These are phyloP conservation scores for Exocentrus adspersus DNA, from an alignment of 2,888 invertebrate genomes.

Conservation along the genomic window DNA sequence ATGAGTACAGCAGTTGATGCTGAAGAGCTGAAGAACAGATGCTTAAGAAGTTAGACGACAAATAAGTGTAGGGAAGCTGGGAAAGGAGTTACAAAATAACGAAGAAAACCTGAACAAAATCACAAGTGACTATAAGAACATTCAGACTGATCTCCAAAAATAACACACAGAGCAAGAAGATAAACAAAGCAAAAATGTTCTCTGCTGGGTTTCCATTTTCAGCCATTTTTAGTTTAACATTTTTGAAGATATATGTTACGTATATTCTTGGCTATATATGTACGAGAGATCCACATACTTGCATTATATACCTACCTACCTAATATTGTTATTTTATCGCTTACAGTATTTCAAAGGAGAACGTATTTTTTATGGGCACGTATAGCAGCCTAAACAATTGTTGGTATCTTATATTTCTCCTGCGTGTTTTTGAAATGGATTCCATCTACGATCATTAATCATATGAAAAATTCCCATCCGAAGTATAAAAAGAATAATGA, in stretches of 20 bases:
- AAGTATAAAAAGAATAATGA: slow-evolving; percentile 6
- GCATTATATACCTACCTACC: not conserved
- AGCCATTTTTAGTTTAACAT: too few species aligned
- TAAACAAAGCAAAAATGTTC: too few species aligned
- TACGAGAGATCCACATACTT: not conserved
- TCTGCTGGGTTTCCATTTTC: too few species aligned
- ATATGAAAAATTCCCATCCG: not conserved
- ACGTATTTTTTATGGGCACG: not conserved
- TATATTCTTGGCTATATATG: not conserved
- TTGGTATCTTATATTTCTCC: not conserved
- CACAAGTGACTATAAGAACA: too few species aligned
- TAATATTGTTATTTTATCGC: slow-evolving; percentile 1
- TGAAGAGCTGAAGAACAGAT: too few species aligned
- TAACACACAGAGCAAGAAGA: too few species aligned
- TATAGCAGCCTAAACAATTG: slow-evolving; percentile 8
- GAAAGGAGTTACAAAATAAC: too few species aligned
- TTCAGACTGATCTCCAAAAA: too few species aligned
- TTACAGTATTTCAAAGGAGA: not conserved
- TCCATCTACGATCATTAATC: slow-evolving; percentile 2
- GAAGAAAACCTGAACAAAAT: too few species aligned
- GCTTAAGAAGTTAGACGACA: too few species aligned
- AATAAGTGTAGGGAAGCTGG: too few species aligned
- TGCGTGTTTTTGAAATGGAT: slow-evolving; percentile 10
- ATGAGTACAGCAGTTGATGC: too few species aligned
- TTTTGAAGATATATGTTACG: slow-evolving; percentile 1